A percentile compares a stretch with the other conserved stretches of the same genome.
phyloP scores from a whole-genome alignment of 2,888 invertebrate species.

The Acanthococcus lagerstroemiae region DNA sequence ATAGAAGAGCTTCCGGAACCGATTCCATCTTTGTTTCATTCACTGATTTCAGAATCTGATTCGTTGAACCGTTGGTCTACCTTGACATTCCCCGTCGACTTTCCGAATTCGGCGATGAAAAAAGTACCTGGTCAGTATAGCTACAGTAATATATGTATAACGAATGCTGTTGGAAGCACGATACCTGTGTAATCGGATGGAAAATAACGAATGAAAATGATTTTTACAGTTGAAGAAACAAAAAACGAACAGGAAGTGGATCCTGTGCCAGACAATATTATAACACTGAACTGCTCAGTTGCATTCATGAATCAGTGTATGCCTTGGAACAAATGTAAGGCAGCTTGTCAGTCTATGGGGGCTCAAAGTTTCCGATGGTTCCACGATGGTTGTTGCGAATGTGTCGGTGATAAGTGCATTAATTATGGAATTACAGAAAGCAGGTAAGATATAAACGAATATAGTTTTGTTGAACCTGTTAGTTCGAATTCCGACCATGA shows the following conservation, averaged over 20 bases:
- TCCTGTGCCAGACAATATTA: constrained; percentile 39
- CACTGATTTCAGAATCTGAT: constrained; percentile 58
- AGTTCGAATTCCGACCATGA: too few relatives aligned
- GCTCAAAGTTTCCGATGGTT: constrained; percentile 81
- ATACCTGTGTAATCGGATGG: too few relatives aligned
- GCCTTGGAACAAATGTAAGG: constrained; percentile 76
- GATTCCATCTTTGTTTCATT: constrained; percentile 71
- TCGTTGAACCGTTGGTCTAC: constrained; percentile 70
- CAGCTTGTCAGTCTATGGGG: constrained; percentile 72
- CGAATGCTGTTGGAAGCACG: too few relatives aligned
- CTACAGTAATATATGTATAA: too few relatives aligned
- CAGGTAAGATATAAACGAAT: too few relatives aligned
- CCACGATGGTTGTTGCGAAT: constrained; percentile 89
- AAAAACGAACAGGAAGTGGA: constrained; percentile 39
- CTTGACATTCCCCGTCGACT: constrained; percentile 67
- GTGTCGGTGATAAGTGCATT: constrained; percentile 75
- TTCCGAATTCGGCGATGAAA: too few relatives aligned
- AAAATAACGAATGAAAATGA: not conserved
- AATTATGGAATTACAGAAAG: constrained; percentile 84
- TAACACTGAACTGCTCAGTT: constrained; percentile 78
- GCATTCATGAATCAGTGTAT: constrained; percentile 82
- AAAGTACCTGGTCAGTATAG: constrained; percentile 40
- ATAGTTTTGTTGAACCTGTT: too few relatives aligned
- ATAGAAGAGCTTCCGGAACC: constrained; percentile 75
- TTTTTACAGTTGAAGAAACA: constrained; percentile 12